These are phyloP conservation scores for Pedionomus torquatus DNA, from an alignment of 2,113 vertebrate genomes.

Conservation along the genomic window DNA sequence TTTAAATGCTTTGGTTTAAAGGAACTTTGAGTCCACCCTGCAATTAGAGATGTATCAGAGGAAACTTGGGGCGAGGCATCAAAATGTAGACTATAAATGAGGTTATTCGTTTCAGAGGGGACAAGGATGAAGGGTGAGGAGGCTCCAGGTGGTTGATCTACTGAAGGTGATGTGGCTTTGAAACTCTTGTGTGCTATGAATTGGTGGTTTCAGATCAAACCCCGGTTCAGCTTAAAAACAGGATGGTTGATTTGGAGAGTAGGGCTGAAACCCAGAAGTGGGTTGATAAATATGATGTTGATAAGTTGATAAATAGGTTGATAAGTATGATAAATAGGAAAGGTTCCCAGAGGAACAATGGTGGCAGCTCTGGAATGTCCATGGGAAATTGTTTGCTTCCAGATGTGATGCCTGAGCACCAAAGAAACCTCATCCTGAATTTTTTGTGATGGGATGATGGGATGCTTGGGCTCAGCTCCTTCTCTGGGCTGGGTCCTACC, in stretches of 20 bases:
- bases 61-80: neutral
- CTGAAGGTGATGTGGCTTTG: neutral
- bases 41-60: neutral
- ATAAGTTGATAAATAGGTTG: no score
- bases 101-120: neutral
- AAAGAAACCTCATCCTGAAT: neutral
- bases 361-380: neutral
- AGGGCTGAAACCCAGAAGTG: neutral
- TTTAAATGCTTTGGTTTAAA: constrained; percentile 16
- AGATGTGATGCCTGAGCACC: neutral
- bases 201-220: neutral
- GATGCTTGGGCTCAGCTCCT: neutral
- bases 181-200: neutral
- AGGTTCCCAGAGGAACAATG: neutral
- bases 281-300: no score
- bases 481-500: neutral
- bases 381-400: neutral
- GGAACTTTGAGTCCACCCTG: neutral
- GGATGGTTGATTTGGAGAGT: neutral
- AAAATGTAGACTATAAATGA: neutral
- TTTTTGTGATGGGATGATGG: neutral
- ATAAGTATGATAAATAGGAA: neutral
- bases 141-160: neutral
- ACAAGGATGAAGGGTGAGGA: neutral
- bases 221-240: neutral